Conservation (phyloP, 2,888 invertebrate genomes). For the Thymelicus sylvestris region DNA sequence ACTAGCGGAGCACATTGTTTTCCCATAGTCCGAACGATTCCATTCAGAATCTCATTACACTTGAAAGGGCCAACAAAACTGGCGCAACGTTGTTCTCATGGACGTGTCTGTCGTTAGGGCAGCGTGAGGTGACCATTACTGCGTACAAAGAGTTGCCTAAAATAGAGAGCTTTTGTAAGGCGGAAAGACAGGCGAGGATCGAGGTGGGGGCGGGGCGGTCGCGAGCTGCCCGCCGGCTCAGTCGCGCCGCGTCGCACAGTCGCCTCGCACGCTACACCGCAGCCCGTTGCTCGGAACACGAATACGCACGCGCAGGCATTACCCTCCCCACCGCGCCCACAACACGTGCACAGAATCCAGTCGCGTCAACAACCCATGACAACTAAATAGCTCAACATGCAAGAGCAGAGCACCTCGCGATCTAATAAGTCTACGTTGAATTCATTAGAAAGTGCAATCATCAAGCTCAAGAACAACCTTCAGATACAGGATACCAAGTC, state of each 20-base stretch:
- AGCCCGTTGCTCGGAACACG: conserved; percentile 67
- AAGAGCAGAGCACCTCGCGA: conserved; percentile 80
- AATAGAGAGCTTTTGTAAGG: conserved; percentile 84
- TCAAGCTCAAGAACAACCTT: conserved; percentile 81
- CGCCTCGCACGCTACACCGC: conserved; percentile 74
- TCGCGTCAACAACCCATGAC: conserved; percentile 50
- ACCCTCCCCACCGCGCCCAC: conserved; percentile 61
- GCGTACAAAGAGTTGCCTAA: conserved; percentile 84
- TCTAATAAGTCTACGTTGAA: conserved; percentile 77
- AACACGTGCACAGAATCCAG: conserved; percentile 63
- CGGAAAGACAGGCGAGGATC: conserved; percentile 71
- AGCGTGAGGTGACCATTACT: conserved; percentile 85
- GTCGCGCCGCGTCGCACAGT: conserved; percentile 79
- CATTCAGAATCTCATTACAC: conserved; percentile 84
- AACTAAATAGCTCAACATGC: conserved; percentile 62
- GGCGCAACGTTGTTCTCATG: conserved; percentile 82
- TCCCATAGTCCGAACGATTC: conserved; percentile 75
- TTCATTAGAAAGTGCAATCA: conserved; percentile 81
- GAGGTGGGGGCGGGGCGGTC: conserved; percentile 81
- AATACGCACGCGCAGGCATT: conserved; percentile 63
- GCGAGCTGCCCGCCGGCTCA: conserved; percentile 78
- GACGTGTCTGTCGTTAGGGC: conserved; percentile 83
- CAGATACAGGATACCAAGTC: conserved; percentile 79
- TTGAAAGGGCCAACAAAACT: conserved; percentile 80
- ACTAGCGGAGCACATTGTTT: conserved; percentile 75